Evolutionary conservation across 2,888 invertebrate genomes (phyloP).

Genomic region (Chrysodeixis includens): DNA sequence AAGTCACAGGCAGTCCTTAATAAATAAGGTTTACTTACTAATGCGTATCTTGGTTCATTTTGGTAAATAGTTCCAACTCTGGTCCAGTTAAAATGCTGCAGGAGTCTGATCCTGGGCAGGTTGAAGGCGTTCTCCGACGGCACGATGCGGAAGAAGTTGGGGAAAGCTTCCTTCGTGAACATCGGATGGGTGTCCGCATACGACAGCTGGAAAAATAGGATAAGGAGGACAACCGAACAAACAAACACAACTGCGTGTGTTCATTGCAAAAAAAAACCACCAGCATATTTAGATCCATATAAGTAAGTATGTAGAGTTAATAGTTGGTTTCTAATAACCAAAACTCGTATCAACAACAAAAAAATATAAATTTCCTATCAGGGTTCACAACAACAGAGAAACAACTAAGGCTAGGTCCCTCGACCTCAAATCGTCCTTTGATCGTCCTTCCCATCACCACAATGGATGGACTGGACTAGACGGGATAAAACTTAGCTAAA

Average conservation of each 20-base stretch:
- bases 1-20: no score
- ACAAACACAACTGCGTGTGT: not conserved
- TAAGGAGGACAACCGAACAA: conserved; percentile 43
- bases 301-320: not conserved
- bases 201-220: conserved; percentile 91
- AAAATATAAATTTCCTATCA: no score
- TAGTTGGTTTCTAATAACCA: not conserved
- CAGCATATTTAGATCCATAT: not conserved
- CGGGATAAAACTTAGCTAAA: no score
- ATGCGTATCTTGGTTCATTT: conserved; percentile 97
- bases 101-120: conserved; percentile 95
- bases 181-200: conserved; percentile 99
- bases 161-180: conserved; percentile 97
- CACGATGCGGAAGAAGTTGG: conserved; percentile 98
- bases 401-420: not conserved
- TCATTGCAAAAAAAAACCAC: not conserved
- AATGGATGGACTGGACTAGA: not conserved
- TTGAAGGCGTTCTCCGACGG: conserved; percentile 99
- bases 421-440: no score
- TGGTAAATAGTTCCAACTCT: conserved; percentile 99
- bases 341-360: no score
- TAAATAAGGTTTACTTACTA: conserved; percentile 90
- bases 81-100: conserved; percentile 98
- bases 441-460: not conserved
- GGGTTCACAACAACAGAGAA: not conserved